Base-by-base conservation (phyloP, 2,113 vertebrate species). In the Pomatorhinus ruficollis region DNA sequence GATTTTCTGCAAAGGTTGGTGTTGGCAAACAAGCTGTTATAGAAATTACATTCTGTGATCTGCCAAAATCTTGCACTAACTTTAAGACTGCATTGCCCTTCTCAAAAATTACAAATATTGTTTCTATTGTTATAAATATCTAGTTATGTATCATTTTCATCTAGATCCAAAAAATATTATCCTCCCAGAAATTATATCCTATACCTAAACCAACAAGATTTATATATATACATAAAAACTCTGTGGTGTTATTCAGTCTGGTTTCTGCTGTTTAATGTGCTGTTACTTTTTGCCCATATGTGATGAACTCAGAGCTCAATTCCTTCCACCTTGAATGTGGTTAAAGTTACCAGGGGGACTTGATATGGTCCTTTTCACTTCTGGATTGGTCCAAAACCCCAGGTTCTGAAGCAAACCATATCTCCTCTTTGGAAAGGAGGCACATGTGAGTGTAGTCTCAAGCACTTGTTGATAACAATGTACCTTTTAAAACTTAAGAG, bases 371-470 rank as follows among this genome's bases (percentile, higher is more conserved):
- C 8, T 45, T 52, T 44, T 30, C 12, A 12, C 25, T 61, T 37
- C 56, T 37, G 33, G 9, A 37, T 17, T 37, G 16, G 11, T 37
- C 22, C 17, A 72, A 63, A 44, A 22, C 8, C 15, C 5, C 21
- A 44, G 17, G 11, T 63, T 83, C 33, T 53, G 39, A 52, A 61
- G 13, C 7, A 53, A 35, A 37, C 6, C 1, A 0, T 37, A 44
- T 45, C 27, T 72, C 53, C 22, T 33, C 0, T 1, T 31, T 45
- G 33, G 27, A 37, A 72, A 45, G 7, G 17, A 37, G 10, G 20
- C 13, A 31, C 33, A 61, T 17, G 4, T 0, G 0, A 37, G 27
- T 17, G 7, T 37, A 37, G 27, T 37, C 21, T 12, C 18, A 37
- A 72, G 2, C 27, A 53, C 14, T 45, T 37, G 12, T 30, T 37